Percentiles rank a stretch among this genome's conserved stretches.
Conservation (phyloP, 2,797 vertebrate genomes). For the Chanos chanos region DNA sequence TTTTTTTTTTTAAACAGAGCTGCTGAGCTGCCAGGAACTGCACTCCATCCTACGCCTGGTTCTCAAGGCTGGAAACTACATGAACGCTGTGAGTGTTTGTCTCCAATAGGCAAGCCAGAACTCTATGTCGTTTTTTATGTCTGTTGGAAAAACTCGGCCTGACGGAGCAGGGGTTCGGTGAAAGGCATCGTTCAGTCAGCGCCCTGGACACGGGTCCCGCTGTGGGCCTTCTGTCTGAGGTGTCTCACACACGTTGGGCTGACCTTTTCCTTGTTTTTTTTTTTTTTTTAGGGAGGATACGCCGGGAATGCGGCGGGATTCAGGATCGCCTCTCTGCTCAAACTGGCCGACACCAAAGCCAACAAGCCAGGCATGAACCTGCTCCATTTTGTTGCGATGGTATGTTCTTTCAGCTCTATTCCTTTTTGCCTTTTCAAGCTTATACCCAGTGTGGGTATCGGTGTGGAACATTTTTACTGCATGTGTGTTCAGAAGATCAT, state of each 20-base stretch:
- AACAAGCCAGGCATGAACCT: constrained; percentile 82
- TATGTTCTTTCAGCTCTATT: no score
- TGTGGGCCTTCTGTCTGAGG: constrained; percentile 52
- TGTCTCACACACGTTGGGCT: constrained; percentile 27
- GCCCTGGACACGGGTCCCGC: constrained; percentile 29
- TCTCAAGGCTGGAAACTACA: constrained; percentile 82
- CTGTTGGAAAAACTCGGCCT: background rate
- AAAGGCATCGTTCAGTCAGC: no score
- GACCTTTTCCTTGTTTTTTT: constrained; percentile 46
- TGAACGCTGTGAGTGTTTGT: constrained; percentile 76
- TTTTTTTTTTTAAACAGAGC: constrained; percentile 57
- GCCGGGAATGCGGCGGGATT: constrained; percentile 79
- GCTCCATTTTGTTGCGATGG: constrained; percentile 79
- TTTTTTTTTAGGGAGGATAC: constrained; percentile 71
- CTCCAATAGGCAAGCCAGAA: background rate
- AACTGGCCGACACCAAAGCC: constrained; percentile 80
- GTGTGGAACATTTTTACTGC: no score
- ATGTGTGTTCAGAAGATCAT: no score
- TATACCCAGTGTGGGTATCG: no score
- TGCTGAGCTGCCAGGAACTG: constrained; percentile 76
- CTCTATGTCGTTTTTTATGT: constrained; percentile 29
- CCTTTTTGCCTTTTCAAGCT: no score
- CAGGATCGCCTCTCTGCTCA: constrained; percentile 76
- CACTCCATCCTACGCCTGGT: constrained; percentile 79
- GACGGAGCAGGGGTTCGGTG: no score